These are phyloP conservation scores for Carcina quercana DNA, from an alignment of 2,888 invertebrate genomes.

Conservation along the genomic window DNA sequence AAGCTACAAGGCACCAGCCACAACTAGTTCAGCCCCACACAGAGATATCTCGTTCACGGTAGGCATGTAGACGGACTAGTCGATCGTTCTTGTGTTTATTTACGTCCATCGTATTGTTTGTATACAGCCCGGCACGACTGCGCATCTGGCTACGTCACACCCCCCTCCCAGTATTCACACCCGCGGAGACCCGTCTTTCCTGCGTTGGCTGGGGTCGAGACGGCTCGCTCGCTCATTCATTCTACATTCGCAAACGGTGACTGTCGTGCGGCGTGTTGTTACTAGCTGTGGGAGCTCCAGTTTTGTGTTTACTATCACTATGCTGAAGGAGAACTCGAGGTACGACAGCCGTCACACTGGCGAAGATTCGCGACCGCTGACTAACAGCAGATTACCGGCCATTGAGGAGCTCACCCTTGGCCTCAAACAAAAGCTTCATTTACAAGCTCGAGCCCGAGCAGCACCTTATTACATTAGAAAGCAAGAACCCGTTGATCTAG, in stretches of 20 bases:
- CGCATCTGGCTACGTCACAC: constrained; percentile 68
- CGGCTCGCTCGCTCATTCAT: constrained; percentile 68
- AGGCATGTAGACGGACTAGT: constrained; percentile 30
- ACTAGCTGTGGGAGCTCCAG: constrained; percentile 46
- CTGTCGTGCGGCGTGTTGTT: constrained; percentile 49
- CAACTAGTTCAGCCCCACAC: constrained; percentile 45
- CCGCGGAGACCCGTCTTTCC: constrained; percentile 57
- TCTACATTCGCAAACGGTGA: constrained; percentile 67
- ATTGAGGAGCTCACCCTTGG: constrained; percentile 67
- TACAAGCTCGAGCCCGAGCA: constrained; percentile 66
- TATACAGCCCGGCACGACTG: constrained; percentile 73
- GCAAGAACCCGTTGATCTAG: constrained; percentile 70
- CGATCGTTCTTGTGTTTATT: constrained; percentile 66
- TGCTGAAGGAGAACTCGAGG: constrained; percentile 66
- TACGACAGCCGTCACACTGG: constrained; percentile 48
- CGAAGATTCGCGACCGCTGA: constrained; percentile 48
- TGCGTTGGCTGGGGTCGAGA: constrained; percentile 51
- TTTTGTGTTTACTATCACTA: constrained; percentile 41
- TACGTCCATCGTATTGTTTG: constrained; percentile 74
- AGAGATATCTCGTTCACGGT: constrained; percentile 57
- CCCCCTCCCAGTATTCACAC: constrained; percentile 37
- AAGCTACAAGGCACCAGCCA: constrained; percentile 22
- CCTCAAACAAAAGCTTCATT: constrained; percentile 69
- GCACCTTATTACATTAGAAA: constrained; percentile 71
- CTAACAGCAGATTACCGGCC: constrained; percentile 56